phyloP scores from a whole-genome alignment of 2,797 vertebrate species.

The Acanthiza pusilla region DNA sequence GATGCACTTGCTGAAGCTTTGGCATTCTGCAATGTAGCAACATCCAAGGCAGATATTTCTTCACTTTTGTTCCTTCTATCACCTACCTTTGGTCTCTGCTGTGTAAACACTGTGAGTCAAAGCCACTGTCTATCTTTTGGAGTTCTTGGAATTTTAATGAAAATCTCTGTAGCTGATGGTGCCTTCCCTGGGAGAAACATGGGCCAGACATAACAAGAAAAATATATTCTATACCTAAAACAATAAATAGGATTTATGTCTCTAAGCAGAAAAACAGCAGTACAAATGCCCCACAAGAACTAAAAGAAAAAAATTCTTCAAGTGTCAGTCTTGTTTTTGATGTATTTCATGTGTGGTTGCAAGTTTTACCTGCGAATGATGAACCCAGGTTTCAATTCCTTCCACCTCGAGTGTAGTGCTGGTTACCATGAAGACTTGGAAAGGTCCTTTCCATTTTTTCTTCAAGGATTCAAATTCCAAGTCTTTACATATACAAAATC shows the following conservation, averaged over 20 bases:
- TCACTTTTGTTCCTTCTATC: background rate
- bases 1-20: background rate
- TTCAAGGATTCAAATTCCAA: background rate
- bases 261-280: background rate
- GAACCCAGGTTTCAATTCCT: background rate
- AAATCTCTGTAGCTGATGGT: background rate
- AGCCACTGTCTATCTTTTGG: background rate
- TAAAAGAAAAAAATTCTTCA: background rate
- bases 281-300: background rate
- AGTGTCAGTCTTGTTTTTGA: background rate
- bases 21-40: background rate
- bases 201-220: background rate
- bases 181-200: background rate
- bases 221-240: background rate
- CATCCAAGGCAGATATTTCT: background rate
- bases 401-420: background rate
- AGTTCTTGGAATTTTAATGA: background rate
- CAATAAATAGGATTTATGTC: background rate
- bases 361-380: background rate
- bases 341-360: background rate
- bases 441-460: background rate
- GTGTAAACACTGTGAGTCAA: background rate
- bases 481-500: background rate
- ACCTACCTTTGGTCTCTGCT: background rate
- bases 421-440: background rate